Evolutionary conservation across 2,113 vertebrate genomes (phyloP).

Genomic region (Oenanthe melanoleuca): DNA sequence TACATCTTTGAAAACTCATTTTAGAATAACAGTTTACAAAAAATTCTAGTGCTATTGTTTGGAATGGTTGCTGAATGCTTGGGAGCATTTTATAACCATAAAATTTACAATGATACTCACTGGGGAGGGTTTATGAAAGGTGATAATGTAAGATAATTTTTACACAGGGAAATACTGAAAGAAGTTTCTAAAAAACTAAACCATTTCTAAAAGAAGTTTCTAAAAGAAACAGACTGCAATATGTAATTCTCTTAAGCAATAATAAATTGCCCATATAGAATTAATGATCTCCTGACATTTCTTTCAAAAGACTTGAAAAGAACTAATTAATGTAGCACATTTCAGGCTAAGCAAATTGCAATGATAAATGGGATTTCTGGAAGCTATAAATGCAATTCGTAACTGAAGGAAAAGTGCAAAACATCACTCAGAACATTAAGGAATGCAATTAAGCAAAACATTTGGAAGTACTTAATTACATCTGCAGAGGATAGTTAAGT

Average conservation of each 20-base stretch:
- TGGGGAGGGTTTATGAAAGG: slow-evolving; percentile 22
- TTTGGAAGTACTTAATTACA: slow-evolving; percentile 70
- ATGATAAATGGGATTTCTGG: slow-evolving; percentile 67
- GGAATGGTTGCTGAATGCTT: background rate
- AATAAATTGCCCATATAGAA: slow-evolving; percentile 66
- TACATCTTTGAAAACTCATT: background rate
- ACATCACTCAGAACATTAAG: slow-evolving; percentile 68
- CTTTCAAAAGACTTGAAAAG: slow-evolving; percentile 63
- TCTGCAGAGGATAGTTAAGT: slow-evolving; percentile 53
- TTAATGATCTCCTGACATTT: slow-evolving; percentile 67
- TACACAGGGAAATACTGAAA: slow-evolving; percentile 13
- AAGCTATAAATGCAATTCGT: slow-evolving; percentile 57
- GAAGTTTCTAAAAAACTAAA: background rate
- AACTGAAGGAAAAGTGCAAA: slow-evolving; percentile 63
- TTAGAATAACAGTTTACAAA: background rate
- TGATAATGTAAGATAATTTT: slow-evolving; percentile 62
- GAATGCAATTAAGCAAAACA: slow-evolving; percentile 69
- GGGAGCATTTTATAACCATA: background rate
- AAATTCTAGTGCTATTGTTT: background rate
- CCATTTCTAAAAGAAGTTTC: background rate
- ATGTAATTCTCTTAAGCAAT: slow-evolving; percentile 62
- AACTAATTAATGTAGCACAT: slow-evolving; percentile 69
- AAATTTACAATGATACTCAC: background rate
- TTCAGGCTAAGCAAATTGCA: slow-evolving; percentile 70
- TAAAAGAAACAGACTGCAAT: slow-evolving; percentile 3